phyloP scores from a whole-genome alignment of 2,797 vertebrate genomes.

The Bovichtus diacanthus region DNA sequence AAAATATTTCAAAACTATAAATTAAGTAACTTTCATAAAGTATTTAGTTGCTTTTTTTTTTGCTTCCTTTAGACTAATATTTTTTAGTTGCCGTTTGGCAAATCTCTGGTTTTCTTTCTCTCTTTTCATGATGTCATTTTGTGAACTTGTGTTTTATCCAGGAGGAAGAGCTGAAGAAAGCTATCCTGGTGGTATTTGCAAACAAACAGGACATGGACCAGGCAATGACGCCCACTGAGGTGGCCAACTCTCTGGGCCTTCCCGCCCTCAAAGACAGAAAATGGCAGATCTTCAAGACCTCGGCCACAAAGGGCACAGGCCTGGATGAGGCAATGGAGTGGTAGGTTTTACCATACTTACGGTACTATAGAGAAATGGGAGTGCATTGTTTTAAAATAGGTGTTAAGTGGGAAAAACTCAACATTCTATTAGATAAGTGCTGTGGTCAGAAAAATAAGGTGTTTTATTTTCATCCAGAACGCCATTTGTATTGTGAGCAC shows the following conservation, averaged over 20 bases:
- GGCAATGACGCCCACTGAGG: conserved; percentile 97
- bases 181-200: conserved; percentile 98
- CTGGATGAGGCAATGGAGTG: conserved; percentile 99
- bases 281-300: conserved; percentile 99
- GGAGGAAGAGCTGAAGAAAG: conserved; percentile 99
- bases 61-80: background rate
- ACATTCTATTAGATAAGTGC: background rate
- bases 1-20: background rate
- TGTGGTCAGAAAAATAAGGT: background rate
- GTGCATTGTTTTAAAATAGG: background rate
- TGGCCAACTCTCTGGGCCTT: conserved; percentile 94
- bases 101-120: background rate
- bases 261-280: conserved; percentile 96
- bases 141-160: conserved; percentile 56
- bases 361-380: background rate
- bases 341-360: conserved; percentile 76
- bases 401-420: background rate
- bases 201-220: conserved; percentile 99
- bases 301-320: conserved; percentile 95
- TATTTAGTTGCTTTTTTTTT: background rate
- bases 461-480: background rate
- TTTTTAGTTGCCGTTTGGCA: too few relatives aligned
- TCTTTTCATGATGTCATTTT: background rate
- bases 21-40: too few relatives aligned
- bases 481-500: background rate